Conservation (phyloP, 1,140 invertebrate species). For the Micrasema minimum region DNA sequence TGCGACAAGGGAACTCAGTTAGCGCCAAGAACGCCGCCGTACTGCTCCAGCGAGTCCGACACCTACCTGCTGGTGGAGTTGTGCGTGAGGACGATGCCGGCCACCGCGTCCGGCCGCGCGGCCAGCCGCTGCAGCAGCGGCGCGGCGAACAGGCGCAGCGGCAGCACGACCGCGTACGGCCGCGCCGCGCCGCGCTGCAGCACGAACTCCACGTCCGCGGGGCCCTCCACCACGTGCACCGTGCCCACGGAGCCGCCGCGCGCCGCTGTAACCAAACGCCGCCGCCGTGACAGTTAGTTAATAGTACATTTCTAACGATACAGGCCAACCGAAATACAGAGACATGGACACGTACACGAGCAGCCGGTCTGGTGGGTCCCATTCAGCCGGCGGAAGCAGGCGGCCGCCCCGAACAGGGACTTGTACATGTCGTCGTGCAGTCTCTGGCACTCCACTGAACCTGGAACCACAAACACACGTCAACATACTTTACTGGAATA, state of each 20-base stretch:
- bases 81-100: constrained; percentile 68
- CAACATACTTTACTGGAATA: too few relatives aligned
- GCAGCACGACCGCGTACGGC: constrained; percentile 77
- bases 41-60: too few relatives aligned
- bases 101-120: constrained; percentile 63
- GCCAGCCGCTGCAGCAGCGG: constrained; percentile 66
- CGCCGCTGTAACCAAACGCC: constrained; percentile 68
- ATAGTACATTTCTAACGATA: background rate
- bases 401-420: constrained; percentile 74
- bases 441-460: constrained; percentile 66
- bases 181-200: constrained; percentile 72
- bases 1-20: constrained; percentile 51
- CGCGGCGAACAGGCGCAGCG: constrained; percentile 71
- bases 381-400: constrained; percentile 90
- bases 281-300: background rate
- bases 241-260: constrained; percentile 85
- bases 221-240: constrained; percentile 76
- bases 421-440: constrained; percentile 85
- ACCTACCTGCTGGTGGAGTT: constrained; percentile 61
- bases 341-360: constrained; percentile 74
- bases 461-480: too few relatives aligned
- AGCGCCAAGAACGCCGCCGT: background rate
- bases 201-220: constrained; percentile 78
- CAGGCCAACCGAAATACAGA: background rate
- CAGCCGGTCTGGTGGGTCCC: constrained; percentile 94